phyloP scores from a whole-genome alignment of 2,113 vertebrate genomes.

The Antechinus stuartii region DNA sequence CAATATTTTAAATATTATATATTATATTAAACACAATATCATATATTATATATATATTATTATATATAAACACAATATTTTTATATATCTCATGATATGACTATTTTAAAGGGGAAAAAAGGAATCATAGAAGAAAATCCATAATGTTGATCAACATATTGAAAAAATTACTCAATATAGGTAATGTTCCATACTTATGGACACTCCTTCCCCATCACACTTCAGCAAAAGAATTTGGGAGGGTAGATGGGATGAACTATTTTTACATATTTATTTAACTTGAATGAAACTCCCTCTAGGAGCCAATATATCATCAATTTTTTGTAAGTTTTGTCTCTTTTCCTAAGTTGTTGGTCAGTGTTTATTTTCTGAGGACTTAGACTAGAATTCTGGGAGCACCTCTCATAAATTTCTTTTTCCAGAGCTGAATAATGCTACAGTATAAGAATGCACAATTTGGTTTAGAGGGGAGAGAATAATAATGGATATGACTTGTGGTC shows the following conservation, averaged over 20 bases:
- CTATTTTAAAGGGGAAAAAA: not conserved
- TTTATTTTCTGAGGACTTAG: not conserved
- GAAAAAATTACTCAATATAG: not conserved
- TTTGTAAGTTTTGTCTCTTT: not conserved
- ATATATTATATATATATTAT: too few species aligned
- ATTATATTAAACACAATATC: too few species aligned
- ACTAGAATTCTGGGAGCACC: not conserved
- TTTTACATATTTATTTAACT: slow-evolving; percentile 10
- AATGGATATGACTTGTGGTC: slow-evolving; percentile 4
- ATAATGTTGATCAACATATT: not conserved
- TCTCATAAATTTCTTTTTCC: not conserved
- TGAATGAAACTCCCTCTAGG: not conserved
- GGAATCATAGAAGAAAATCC: not conserved
- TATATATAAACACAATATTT: too few species aligned
- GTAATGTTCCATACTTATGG: not conserved
- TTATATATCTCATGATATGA: not conserved
- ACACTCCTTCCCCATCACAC: not conserved
- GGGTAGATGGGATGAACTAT: not conserved
- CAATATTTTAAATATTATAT: not conserved
- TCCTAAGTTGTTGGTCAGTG: slow-evolving; percentile 27
- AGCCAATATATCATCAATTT: slow-evolving; percentile 17
- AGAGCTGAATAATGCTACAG: not conserved
- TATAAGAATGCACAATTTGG: slow-evolving; percentile 17
- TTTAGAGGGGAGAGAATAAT: slow-evolving; percentile 33
- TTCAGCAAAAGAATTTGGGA: not conserved